These are phyloP conservation scores for Cephus nigrinus DNA, from an alignment of 2,888 invertebrate genomes.

Conservation along the genomic window DNA sequence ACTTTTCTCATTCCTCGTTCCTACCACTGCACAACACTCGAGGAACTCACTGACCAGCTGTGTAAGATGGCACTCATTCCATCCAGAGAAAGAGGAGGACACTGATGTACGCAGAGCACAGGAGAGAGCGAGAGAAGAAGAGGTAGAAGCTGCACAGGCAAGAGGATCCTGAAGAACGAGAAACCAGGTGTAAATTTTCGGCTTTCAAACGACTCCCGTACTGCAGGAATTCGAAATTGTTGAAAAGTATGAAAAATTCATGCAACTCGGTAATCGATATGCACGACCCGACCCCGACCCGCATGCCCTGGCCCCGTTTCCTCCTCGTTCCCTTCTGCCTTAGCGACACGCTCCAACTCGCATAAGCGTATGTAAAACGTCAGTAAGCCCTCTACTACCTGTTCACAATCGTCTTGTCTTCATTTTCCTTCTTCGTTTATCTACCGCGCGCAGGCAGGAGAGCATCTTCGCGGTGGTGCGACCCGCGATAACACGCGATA, in stretches of 20 bases:
- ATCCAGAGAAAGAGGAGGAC: background rate
- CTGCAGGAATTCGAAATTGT: conserved; percentile 28
- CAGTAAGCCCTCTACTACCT: background rate
- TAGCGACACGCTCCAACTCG: background rate
- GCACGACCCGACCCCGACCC: conserved; percentile 58
- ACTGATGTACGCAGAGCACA: background rate
- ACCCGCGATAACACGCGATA: too few relatives aligned
- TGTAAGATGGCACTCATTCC: too few relatives aligned
- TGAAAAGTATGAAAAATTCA: conserved; percentile 52
- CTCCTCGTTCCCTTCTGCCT: conserved; percentile 1
- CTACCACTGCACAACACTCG: too few relatives aligned
- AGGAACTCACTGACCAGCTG: too few relatives aligned
- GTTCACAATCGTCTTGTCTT: background rate
- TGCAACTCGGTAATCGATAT: conserved; percentile 52
- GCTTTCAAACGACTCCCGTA: background rate
- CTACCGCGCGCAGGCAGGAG: too few relatives aligned
- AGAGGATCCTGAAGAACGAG: background rate
- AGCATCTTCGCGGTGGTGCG: too few relatives aligned
- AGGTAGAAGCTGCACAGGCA: conserved; percentile 23
- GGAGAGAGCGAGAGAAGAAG: conserved; percentile 16
- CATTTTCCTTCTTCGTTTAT: background rate
- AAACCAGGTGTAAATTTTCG: conserved; percentile 3
- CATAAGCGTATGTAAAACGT: too few relatives aligned
- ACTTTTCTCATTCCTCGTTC: too few relatives aligned
- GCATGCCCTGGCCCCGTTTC: conserved; percentile 37